Conservation (phyloP, 2,888 invertebrate genomes). For the Salticus scenicus region DNA sequence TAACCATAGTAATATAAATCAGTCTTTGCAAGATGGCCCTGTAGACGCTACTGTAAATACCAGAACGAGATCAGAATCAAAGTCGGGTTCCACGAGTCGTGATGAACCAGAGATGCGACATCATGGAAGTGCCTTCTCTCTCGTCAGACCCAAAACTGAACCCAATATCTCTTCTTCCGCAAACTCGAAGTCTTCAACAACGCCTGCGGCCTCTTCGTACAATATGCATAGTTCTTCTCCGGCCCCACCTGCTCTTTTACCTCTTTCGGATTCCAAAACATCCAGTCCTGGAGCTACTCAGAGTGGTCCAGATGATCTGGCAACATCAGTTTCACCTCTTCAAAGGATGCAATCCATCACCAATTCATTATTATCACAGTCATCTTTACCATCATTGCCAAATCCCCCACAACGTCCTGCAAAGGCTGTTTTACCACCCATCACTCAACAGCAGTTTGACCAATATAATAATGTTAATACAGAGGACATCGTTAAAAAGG, state of each 20-base stretch:
- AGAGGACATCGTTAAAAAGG: slow-evolving; percentile 96
- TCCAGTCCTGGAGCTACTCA: slow-evolving; percentile 45
- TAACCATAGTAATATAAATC: slow-evolving; percentile 40
- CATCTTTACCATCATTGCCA: slow-evolving; percentile 91
- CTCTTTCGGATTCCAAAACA: slow-evolving; percentile 53
- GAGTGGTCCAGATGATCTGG: slow-evolving; percentile 83
- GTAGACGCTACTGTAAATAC: slow-evolving; percentile 65
- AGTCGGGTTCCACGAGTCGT: slow-evolving; percentile 52
- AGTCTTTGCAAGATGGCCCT: slow-evolving; percentile 60
- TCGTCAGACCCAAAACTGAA: slow-evolving; percentile 89
- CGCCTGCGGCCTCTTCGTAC: slow-evolving; percentile 40
- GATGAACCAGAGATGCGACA: slow-evolving; percentile 73
- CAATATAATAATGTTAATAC: slow-evolving; percentile 98
- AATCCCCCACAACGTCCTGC: slow-evolving; percentile 89
- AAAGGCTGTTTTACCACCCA: slow-evolving; percentile 96
- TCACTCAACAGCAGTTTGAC: slow-evolving; percentile 99
- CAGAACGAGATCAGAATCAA: slow-evolving; percentile 56
- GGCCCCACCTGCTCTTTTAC: slow-evolving; percentile 52
- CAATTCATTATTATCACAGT: slow-evolving; percentile 86
- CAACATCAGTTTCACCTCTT: slow-evolving; percentile 91
- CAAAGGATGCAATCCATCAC: slow-evolving; percentile 99
- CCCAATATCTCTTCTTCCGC: slow-evolving; percentile 75
- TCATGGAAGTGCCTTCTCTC: slow-evolving; percentile 82
- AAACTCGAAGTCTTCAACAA: slow-evolving; percentile 42
- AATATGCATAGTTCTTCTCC: slow-evolving; percentile 50